Percentiles rank a stretch among this genome's conserved stretches.
phyloP scores from a whole-genome alignment of 2,797 vertebrate species.

The Gymnoscopelus braueri region DNA sequence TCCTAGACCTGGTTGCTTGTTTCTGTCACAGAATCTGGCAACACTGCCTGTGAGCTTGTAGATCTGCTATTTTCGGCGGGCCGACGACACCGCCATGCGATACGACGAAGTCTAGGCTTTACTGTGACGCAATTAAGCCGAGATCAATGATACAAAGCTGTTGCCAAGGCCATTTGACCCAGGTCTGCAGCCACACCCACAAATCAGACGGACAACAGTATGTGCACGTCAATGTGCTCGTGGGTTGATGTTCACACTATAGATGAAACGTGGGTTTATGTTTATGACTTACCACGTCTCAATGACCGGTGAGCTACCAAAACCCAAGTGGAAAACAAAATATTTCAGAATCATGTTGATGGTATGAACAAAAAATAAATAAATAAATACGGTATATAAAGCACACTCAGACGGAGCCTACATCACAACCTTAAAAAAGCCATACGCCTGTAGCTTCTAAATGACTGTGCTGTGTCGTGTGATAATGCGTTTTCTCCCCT shows the following conservation, averaged over 20 bases:
- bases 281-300: constrained; percentile 79
- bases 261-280: constrained; percentile 45
- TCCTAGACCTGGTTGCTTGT: too few relatives aligned
- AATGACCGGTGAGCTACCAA: constrained; percentile 82
- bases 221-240: constrained; percentile 37
- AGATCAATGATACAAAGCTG: not conserved
- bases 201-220: constrained; percentile 8
- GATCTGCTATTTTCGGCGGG: too few relatives aligned
- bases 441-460: constrained; percentile 34
- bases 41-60: too few relatives aligned
- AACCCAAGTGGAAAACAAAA: constrained; percentile 72
- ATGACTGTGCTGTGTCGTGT: constrained; percentile 9
- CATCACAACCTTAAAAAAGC: constrained; percentile 13
- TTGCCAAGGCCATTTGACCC: constrained; percentile 50
- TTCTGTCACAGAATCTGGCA: too few relatives aligned
- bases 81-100: too few relatives aligned
- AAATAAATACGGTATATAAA: constrained; percentile 14
- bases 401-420: constrained; percentile 33
- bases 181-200: constrained; percentile 50
- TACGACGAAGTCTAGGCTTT: too few relatives aligned
- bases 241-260: constrained; percentile 46
- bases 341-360: constrained; percentile 74
- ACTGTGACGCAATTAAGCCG: too few relatives aligned
- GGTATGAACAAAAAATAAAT: constrained; percentile 19
- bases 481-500: constrained; percentile 39